Evolutionary conservation across 2,113 vertebrate genomes (phyloP).

Genomic region (Dicaeum eximium): DNA sequence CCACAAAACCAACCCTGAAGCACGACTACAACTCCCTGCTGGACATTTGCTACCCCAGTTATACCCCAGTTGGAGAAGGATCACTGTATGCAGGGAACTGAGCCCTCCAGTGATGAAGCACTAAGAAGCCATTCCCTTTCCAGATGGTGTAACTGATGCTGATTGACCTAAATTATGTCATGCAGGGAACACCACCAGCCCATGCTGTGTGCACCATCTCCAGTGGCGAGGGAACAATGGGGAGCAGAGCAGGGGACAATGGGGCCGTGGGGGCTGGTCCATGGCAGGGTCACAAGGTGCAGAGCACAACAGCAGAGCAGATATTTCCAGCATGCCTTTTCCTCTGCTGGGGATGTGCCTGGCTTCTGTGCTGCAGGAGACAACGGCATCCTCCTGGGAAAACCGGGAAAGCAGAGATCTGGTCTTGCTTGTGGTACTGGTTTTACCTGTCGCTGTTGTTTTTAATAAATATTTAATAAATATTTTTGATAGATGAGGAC

Average conservation of each 20-base stretch:
- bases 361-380: not conserved
- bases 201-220: slow-evolving; percentile 35
- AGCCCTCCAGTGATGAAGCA: not conserved
- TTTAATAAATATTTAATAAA: not conserved
- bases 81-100: not conserved
- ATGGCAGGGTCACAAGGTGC: not conserved
- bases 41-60: not conserved
- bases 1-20: not conserved
- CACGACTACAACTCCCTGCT: not conserved
- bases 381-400: not conserved
- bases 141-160: slow-evolving; percentile 58
- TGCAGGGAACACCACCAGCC: not conserved
- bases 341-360: not conserved
- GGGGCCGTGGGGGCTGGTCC: not conserved
- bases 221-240: slow-evolving; percentile 7
- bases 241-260: not conserved
- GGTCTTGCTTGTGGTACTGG: rapidly evolving
- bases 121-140: slow-evolving; percentile 16
- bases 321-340: not conserved
- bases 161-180: slow-evolving; percentile 48
- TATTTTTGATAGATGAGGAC: not conserved
- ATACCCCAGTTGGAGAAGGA: not conserved
- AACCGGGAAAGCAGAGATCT: not conserved
- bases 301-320: not conserved
- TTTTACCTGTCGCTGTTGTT: not conserved